Evolutionary conservation across 2,113 vertebrate genomes (phyloP).

Genomic region (Nannobrachium achirus): DNA sequence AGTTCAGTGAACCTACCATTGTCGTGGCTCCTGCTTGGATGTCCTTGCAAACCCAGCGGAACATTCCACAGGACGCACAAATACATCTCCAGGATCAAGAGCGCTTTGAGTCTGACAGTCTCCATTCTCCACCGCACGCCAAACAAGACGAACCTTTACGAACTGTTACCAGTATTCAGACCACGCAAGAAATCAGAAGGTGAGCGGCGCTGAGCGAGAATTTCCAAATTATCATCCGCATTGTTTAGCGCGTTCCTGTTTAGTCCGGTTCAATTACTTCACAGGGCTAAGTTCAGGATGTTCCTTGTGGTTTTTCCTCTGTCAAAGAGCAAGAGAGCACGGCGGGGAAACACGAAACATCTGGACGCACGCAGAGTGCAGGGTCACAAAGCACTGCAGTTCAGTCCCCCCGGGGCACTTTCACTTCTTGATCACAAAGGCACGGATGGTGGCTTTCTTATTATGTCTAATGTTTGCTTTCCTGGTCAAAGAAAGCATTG

Average conservation of each 20-base stretch:
- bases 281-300: background rate
- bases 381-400: constrained; percentile 39
- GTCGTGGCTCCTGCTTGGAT: constrained; percentile 29
- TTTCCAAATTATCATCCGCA: background rate
- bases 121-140: constrained; percentile 56
- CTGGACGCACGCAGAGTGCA: constrained; percentile 65
- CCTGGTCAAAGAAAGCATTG: background rate
- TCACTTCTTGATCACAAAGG: constrained; percentile 28
- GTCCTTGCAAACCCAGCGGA: constrained; percentile 38
- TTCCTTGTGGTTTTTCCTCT: background rate
- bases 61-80: constrained; percentile 50
- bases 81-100: constrained; percentile 55
- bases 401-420: constrained; percentile 38
- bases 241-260: background rate
- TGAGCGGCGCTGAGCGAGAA: background rate
- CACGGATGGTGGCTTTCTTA: background rate
- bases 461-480: constrained; percentile 2
- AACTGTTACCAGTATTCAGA: background rate
- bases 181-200: constrained; percentile 10
- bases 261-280: background rate
- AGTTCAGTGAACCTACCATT: constrained; percentile 75
- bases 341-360: constrained; percentile 71
- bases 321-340: constrained; percentile 51
- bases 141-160: background rate
- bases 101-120: constrained; percentile 30